A percentile compares a stretch with the other conserved stretches of the same genome.
phyloP scores from a whole-genome alignment of 2,888 invertebrate genomes.

The Protodeltote pygarga region DNA sequence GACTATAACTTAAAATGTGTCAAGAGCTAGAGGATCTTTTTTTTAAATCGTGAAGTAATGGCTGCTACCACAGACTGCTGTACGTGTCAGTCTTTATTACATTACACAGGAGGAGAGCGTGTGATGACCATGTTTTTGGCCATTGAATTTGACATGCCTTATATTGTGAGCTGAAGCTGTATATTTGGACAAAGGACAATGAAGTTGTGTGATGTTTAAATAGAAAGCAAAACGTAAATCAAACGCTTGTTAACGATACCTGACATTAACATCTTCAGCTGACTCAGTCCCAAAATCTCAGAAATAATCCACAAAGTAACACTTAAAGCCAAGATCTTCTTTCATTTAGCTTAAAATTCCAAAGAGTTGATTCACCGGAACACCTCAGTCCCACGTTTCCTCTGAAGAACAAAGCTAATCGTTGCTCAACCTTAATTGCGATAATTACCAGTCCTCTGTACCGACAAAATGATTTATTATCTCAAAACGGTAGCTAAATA shows the following conservation, averaged over 20 bases:
- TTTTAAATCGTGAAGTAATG: no score
- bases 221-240: conserved; percentile 19
- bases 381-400: conserved; percentile 66
- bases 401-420: conserved; percentile 78
- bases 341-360: conserved; percentile 38
- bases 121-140: no score
- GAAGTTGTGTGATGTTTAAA: neutral
- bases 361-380: conserved; percentile 43
- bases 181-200: conserved; percentile 15
- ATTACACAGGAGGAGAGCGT: no score
- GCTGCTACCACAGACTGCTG: no score
- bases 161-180: no score
- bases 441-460: conserved; percentile 71
- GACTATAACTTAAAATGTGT: no score
- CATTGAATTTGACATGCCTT: no score
- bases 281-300: conserved; percentile 29
- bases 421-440: conserved; percentile 84
- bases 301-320: conserved; percentile 39
- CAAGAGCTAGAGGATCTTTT: no score
- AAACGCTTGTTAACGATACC: conserved; percentile 44
- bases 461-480: conserved; percentile 82
- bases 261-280: conserved; percentile 42
- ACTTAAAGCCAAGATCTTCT: conserved; percentile 17
- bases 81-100: no score
- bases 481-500: conserved; percentile 56